Base-by-base conservation (phyloP, 1,140 invertebrate species). In the Gryon sp. region DNA sequence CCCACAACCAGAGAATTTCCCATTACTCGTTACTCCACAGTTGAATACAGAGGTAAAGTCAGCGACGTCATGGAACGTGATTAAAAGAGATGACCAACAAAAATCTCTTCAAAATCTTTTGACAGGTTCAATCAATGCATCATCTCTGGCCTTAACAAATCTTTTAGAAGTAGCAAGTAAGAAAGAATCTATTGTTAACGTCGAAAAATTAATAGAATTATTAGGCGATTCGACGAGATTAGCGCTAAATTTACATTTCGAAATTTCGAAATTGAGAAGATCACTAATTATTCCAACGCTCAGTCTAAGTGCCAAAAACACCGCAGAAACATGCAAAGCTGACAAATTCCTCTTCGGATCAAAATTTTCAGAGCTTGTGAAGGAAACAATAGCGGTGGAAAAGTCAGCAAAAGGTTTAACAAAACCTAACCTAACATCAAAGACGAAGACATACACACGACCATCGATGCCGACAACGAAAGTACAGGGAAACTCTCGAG, bases 31-130 rank as follows among this genome's bases (percentile, higher is more conserved):
- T 0, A 32, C 16, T 0, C 36, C 36, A 14, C 22, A n/a, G 2
- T 11, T 55, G 8, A 55, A 41, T 7, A 2, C 20, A 4, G 52
- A 55, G 0, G 34, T 41, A 2, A 55, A 41, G 18, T 34, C 52
- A 4, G 20, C 18, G 11, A 18, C 19, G 0, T 26, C 52, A 1
- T 41, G 1, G 3, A 40, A 8, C 22, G 14, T 14, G 0, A 16
- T 26, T 7, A 55, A 55, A 55, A 40, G 8, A 55, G 52, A 55
- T 18, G 1, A 14, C 15, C 18, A 43, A 3, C 40, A 43, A 20
- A 43, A 43, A 20, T n/a, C 15, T 2, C 4, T 20, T 20, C 40
- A 41, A 18, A 8, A 55, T 11, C 8, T 11, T 11, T 5, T 41
- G 5, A 16, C 16, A 8, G 16, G 18, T n/a, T 53, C 50, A 4